A percentile compares a stretch with the other conserved stretches of the same genome.
Evolutionary conservation across 1,140 invertebrate genomes (phyloP).

Genomic region (Drosophila orena): DNA sequence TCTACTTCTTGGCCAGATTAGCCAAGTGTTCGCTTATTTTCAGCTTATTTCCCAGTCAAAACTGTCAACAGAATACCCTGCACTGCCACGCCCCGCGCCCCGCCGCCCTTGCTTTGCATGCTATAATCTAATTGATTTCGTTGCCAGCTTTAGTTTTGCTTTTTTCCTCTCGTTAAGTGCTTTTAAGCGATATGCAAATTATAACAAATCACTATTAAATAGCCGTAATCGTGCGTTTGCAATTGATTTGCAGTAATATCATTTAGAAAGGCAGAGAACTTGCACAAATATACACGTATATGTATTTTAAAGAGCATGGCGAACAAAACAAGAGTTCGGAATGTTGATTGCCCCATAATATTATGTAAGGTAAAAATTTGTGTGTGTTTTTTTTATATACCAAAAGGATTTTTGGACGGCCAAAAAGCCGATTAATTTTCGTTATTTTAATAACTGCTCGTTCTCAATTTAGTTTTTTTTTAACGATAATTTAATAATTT

Average conservation of each 20-base stretch:
- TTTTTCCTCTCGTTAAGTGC: conserved; percentile 58
- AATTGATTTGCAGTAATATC: conserved; percentile 55
- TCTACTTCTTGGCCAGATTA: conserved; percentile 19
- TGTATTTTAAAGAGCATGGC: background rate
- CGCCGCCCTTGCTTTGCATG: conserved; percentile 23
- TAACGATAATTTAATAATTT: conserved; percentile 17
- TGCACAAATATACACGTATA: background rate
- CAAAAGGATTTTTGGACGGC: too few relatives aligned
- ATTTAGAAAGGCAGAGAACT: conserved; percentile 8
- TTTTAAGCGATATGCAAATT: conserved; percentile 80
- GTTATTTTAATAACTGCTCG: background rate
- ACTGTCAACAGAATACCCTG: conserved; percentile 52
- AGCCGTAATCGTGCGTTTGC: conserved; percentile 62
- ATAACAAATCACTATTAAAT: conserved; percentile 80
- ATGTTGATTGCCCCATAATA: background rate
- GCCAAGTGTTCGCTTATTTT: conserved; percentile 17
- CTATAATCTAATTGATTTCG: conserved; percentile 76
- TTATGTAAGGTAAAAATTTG: too few relatives aligned
- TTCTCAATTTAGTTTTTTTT: background rate
- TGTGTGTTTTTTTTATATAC: too few relatives aligned
- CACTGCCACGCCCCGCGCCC: conserved; percentile 11
- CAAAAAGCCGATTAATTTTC: background rate
- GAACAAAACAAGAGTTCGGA: background rate
- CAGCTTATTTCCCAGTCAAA: conserved; percentile 14
- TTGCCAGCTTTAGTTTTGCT: conserved; percentile 18